Percentiles rank a stretch among this genome's conserved stretches.
phyloP scores from a whole-genome alignment of 2,113 vertebrate species.

The Platanista minor region DNA sequence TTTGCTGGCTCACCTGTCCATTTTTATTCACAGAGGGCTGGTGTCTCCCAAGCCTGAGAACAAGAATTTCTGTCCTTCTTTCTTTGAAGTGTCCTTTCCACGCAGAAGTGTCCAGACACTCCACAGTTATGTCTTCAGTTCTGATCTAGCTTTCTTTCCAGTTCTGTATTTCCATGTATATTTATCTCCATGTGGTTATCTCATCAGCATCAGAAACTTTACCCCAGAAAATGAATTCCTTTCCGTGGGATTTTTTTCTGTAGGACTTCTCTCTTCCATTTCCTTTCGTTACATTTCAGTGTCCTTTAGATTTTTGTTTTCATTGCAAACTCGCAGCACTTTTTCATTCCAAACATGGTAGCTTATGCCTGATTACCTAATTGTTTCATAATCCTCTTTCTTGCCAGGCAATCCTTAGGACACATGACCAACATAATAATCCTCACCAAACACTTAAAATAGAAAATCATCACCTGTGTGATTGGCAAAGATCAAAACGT shows the following conservation, averaged over 20 bases:
- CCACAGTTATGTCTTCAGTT: not conserved
- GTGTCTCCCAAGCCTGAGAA: not conserved
- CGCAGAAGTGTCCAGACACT: not conserved
- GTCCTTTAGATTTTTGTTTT: not conserved
- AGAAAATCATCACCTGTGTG: not conserved
- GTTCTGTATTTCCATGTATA: not conserved
- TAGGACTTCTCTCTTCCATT: not conserved
- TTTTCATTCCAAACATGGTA: not conserved
- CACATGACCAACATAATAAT: not conserved
- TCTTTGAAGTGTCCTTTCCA: not conserved
- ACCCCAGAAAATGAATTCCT: conserved; percentile 1
- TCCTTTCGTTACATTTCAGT: not conserved
- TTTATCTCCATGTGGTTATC: not conserved
- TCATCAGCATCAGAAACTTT: not conserved
- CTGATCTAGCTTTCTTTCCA: conserved; percentile 17
- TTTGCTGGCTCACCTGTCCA: not conserved
- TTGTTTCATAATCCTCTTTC: not conserved
- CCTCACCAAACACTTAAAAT: not conserved
- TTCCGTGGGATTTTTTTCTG: not conserved
- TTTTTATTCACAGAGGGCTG: not conserved
- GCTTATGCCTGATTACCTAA: not conserved
- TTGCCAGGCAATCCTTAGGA: not conserved
- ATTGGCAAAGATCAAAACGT: not conserved
- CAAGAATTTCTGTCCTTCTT: not conserved
- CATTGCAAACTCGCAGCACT: not conserved